Evolutionary conservation across 2,888 invertebrate species (phyloP), one percentile per base, ranked within the genome.

Genomic region (Geophilus truncorum): DNA sequence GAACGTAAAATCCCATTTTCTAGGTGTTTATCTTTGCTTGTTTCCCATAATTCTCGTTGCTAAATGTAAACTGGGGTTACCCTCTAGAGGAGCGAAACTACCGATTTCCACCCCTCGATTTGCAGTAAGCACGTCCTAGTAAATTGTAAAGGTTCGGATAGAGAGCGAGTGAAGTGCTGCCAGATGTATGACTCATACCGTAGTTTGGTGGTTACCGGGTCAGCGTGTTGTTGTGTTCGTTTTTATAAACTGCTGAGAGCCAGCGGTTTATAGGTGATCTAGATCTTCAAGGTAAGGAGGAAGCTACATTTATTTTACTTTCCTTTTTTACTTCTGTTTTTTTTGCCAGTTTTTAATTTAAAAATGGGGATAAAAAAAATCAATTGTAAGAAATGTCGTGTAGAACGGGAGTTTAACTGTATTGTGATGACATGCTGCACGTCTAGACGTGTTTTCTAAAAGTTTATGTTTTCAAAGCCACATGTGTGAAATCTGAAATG

Each of bases 131-230:
- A 25, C 23, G 62, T 62, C 62, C 62, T 62, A 25, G 25, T 62
- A 62, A 62, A 62, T 62, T 62, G 62, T 62, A 62, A 62, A 62
- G 62, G 62, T 62, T 62, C 10, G 62, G 62, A 62, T 23, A 62
- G 62, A 62, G 62, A 62, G 62, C 23, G 62, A 62, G 62, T 62
- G 62, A 62, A 62, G 62, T 62, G 62, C 62, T 25, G 62, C 62
- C 62, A 62, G 62, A 62, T 62, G 62, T 62, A 62, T 62, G 62
- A 62, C 62, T 62, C 62, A 62, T 62, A 62, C 62, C 62, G 25
- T 62, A 62, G 62, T 62, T 23, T 62, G 62, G 62, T 62, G 62
- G 62, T 62, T 62, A 62, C 62, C 62, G 28, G 62, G 62, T 62
- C 62, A 62, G 62, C 62, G 62, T 62, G 62, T 23, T 45, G 28